phyloP scores from a whole-genome alignment of 1,140 invertebrate species.

The Drosophila takahashii region DNA sequence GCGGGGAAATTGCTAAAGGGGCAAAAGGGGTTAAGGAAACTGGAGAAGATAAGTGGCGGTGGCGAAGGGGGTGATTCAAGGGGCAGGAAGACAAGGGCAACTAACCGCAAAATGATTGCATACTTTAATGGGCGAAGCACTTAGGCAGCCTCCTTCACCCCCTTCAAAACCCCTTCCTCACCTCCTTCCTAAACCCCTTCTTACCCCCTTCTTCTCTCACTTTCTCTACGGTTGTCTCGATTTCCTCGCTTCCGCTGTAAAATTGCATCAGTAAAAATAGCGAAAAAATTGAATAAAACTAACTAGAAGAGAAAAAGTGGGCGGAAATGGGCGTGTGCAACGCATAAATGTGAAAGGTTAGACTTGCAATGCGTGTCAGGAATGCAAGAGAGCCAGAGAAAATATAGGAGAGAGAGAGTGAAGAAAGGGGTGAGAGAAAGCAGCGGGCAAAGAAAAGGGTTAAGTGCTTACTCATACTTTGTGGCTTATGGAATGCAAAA shows the following conservation, averaged over 20 bases:
- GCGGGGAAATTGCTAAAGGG: neutral
- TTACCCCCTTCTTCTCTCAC: neutral
- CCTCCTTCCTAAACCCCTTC: neutral
- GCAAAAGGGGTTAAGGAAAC: neutral
- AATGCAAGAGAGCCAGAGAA: constrained; percentile 25
- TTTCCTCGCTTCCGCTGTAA: constrained; percentile 49
- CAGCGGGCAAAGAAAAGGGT: constrained; percentile 29
- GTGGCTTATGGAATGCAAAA: constrained; percentile 49
- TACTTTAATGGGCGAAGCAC: constrained; percentile 81
- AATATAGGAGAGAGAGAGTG: neutral
- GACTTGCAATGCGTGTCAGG: constrained; percentile 53
- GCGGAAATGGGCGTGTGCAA: constrained; percentile 19
- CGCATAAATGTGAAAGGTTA: constrained; percentile 79
- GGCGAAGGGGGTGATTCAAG: neutral
- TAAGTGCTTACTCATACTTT: constrained; percentile 59
- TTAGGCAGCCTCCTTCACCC: constrained; percentile 51
- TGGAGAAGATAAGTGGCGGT: neutral
- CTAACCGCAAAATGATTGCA: constrained; percentile 79
- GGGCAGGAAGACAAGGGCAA: constrained; percentile 14
- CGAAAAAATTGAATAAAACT: constrained; percentile 78
- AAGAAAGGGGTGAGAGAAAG: constrained; percentile 5
- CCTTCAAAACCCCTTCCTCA: neutral
- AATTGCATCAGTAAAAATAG: constrained; percentile 75
- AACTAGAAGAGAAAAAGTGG: constrained; percentile 36
- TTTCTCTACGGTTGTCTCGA: constrained; percentile 26